Evolutionary conservation across 2,113 vertebrate genomes (phyloP), one percentile per base, ranked within the genome.

Genomic region (Myrmecophaga tridactyla): DNA sequence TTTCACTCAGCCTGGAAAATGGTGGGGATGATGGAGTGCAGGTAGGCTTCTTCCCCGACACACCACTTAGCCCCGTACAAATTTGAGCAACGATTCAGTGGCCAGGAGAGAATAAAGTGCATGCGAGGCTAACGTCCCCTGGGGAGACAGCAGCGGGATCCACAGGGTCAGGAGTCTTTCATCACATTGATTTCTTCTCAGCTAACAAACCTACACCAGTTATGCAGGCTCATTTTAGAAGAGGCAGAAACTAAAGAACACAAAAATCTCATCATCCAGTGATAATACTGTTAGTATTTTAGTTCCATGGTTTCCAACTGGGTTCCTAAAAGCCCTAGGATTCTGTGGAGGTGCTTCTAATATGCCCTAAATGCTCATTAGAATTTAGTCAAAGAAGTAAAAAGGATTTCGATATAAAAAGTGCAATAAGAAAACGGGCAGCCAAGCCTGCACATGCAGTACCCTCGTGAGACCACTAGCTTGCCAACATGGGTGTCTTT

Each of bases 111-210:
- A 83, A 73, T 58, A 75, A 94, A 94, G 93, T 39, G 56, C 89
- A n/a, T 8, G 6, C 48, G 77, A 88, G 73, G 39, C 62, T 70
- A 77, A 88, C 77, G 62, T 87, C 63, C 82, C 62, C 3, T n/a
- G 41, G 13, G 27, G 63, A 88, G 36, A 77, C 18, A 53, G 36
- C 56, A 23, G 4, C 1, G 7, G 48, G 43, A 21, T 34, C 53
- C 21, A 7, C 21, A 7, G 41, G 81, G 87, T 96, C 96, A 81
- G 46, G 86, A 56, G 94, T 87, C 76, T 72, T 77, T 60, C 77
- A 29, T n/a, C 63, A 51, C 51, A 97, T 77, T 84, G 95, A 96
- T 96, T 87, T 93, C 36, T 82, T 31, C 65, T 25, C 53, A 21
- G 46, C 53, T 96, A 76, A 78, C 48, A 93, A 90, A 96, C 69